Evolutionary conservation across 2,888 invertebrate genomes (phyloP).

Genomic region (Apamea crenata): DNA sequence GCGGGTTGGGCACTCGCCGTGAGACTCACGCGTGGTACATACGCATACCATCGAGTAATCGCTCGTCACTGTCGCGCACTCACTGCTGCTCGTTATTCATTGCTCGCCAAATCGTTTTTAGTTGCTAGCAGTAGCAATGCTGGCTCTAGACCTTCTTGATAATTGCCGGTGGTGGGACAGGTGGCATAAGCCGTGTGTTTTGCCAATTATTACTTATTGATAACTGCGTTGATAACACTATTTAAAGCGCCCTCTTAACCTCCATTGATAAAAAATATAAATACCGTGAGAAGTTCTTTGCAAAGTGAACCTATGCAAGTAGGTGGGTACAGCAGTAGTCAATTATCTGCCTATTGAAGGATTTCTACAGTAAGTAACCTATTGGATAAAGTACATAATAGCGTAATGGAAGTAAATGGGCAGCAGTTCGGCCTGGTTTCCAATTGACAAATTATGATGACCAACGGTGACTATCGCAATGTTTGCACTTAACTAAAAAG

Average conservation of each 20-base stretch:
- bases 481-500: background rate
- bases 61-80: background rate
- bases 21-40: background rate
- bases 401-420: background rate
- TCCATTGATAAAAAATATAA: slow-evolving; percentile 3
- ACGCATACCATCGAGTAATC: background rate
- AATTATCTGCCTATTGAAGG: background rate
- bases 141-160: background rate
- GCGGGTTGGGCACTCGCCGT: background rate
- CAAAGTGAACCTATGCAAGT: background rate
- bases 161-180: background rate
- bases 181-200: background rate
- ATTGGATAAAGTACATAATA: background rate
- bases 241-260: background rate
- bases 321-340: background rate
- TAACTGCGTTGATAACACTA: background rate
- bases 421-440: background rate
- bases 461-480: background rate
- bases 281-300: background rate
- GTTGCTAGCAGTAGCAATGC: background rate
- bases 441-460: background rate
- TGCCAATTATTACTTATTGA: background rate
- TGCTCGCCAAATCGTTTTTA: background rate
- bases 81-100: background rate
- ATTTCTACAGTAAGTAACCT: background rate